These are phyloP conservation scores for Aulostomus chinensis DNA, from an alignment of 2,797 vertebrate species.

Conservation along the genomic window DNA sequence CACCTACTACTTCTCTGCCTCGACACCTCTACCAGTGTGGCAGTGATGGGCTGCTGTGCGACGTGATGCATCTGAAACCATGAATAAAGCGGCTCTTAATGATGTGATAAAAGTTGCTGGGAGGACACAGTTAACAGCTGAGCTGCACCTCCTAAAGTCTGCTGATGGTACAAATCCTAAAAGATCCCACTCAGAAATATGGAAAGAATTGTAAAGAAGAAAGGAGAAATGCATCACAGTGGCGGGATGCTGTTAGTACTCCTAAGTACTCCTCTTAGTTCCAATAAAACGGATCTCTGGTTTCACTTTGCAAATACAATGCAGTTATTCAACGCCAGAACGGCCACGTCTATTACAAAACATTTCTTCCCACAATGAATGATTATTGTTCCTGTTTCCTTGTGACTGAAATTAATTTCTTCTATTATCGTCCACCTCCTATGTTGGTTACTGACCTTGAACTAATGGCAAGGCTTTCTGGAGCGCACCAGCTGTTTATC, in stretches of 20 bases:
- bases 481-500: conserved; percentile 46
- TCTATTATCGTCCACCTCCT: background rate
- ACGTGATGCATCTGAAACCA: no score
- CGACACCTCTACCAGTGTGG: no score
- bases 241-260: background rate
- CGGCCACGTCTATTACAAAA: no score
- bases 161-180: conserved; percentile 33
- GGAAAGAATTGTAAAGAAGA: conserved; percentile 29
- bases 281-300: no score
- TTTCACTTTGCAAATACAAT: no score
- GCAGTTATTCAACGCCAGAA: no score
- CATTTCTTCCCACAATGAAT: conserved; percentile 5
- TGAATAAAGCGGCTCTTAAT: no score
- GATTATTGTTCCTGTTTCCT: conserved; percentile 21
- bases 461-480: conserved; percentile 50
- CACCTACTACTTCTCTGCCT: no score
- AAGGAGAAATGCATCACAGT: background rate
- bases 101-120: conserved; percentile 18
- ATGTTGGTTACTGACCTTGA: conserved; percentile 44
- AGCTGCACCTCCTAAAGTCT: conserved; percentile 8
- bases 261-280: background rate
- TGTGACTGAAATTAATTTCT: conserved; percentile 14
- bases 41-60: no score
- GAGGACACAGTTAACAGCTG: no score
- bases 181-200: conserved; percentile 15